Base-by-base conservation (phyloP, 1,140 invertebrate genomes). In the Caenorhabditis briggsae region DNA sequence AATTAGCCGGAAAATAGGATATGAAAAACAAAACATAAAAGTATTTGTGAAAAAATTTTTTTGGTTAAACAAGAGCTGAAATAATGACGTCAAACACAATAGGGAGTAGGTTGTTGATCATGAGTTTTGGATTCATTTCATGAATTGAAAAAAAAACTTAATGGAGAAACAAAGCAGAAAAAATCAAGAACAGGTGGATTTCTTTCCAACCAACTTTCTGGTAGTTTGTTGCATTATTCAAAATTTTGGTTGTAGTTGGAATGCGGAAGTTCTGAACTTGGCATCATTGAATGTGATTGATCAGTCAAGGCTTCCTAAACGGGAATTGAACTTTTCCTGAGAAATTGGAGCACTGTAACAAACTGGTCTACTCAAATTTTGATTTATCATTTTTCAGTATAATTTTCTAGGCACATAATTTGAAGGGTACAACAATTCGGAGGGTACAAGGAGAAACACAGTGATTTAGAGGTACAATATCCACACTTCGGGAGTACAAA, bases 51-150 rank as follows among this genome's bases (percentile, higher is more conserved):
- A 20, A 41, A 33, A 41, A 2, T 25, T 64, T 64, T 64, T 59
- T 8, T 16, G 9, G 59, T 16, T 64, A 64, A 64, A 64, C 59
- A 5, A 41, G 11, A 8, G 11, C 59, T 64, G 25, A 64, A 64
- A 64, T 11, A 33, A 9, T 64, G 59, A 64, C 59, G 59, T 64
- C 59, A 64, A 64, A 64, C 59, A 64, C 59, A 64, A 33, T 64
- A 64, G 59, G 59, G 59, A 64, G 59, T 64, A 53, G 48, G 70
- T 78, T 48, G 70, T 78, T 48, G 43, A 48, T 48, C 48, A 48
- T 46, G 41, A 78, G 70, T 20, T 48, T 20, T 43, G 50, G 8
- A 2, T 20, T 58, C n/a, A 16, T 48, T 78, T 48, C 48, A 11
- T 78, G 43, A 48, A 78, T 78, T 43, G 41, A n/a, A n/a, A n/a